phyloP scores from a whole-genome alignment of 2,888 invertebrate genomes.

The Anodontia alba region DNA sequence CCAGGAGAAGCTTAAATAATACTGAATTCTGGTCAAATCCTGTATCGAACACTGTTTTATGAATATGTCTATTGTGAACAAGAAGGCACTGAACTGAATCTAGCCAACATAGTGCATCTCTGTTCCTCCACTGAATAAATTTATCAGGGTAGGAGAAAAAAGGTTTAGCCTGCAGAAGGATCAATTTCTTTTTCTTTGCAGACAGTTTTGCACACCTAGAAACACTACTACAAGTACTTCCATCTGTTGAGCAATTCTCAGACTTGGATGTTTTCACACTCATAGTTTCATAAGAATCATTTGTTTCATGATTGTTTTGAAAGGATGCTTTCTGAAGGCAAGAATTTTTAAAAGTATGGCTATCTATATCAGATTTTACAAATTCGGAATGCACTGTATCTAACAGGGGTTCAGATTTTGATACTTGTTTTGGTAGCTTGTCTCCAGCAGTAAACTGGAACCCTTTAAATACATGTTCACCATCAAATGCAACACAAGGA shows the following conservation, averaged over 20 bases:
- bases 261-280: too few relatives aligned
- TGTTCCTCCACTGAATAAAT: conserved; percentile 82
- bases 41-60: conserved; percentile 46
- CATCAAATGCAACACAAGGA: neutral
- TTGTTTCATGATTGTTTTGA: too few relatives aligned
- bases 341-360: too few relatives aligned
- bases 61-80: conserved; percentile 73
- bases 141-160: conserved; percentile 14
- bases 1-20: conserved; percentile 69
- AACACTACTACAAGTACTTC: neutral
- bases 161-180: neutral
- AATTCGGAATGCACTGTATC: neutral
- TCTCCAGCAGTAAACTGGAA: neutral
- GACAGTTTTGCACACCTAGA: neutral
- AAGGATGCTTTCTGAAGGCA: too few relatives aligned
- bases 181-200: neutral
- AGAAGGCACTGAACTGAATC: conserved; percentile 80
- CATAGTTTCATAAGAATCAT: too few relatives aligned
- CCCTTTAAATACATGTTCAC: neutral
- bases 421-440: neutral
- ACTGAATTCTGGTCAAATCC: conserved; percentile 52
- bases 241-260: too few relatives aligned
- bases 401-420: conserved; percentile 3
- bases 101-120: conserved; percentile 83
- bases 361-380: too few relatives aligned